phyloP scores from a whole-genome alignment of 1,140 invertebrate species.

The Bilobella aurantiaca region DNA sequence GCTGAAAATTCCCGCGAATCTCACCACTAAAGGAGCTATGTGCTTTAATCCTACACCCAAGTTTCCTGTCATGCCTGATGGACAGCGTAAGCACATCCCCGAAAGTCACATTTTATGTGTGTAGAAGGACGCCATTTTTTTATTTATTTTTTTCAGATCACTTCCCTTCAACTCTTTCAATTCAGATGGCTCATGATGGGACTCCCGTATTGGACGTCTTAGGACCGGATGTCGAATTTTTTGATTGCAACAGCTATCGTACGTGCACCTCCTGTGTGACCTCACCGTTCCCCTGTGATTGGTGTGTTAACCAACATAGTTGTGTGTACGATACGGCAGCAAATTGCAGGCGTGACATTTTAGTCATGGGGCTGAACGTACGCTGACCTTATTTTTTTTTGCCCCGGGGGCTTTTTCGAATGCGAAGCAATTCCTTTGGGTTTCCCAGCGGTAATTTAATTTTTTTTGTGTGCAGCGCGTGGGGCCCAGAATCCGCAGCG shows the following conservation, averaged over 20 bases:
- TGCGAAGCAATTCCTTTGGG: too few relatives aligned
- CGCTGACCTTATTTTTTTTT: too few relatives aligned
- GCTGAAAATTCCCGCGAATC: slow-evolving; percentile 76
- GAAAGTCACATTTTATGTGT: too few relatives aligned
- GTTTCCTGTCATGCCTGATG: slow-evolving; percentile 75
- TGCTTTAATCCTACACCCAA: slow-evolving; percentile 87
- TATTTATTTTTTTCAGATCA: slow-evolving; percentile 55
- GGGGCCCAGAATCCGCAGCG: slow-evolving; percentile 83
- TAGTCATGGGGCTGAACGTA: slow-evolving; percentile 83
- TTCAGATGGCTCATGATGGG: slow-evolving; percentile 57
- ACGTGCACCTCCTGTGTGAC: slow-evolving; percentile 90
- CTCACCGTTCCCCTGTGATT: slow-evolving; percentile 86
- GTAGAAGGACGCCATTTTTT: neutral
- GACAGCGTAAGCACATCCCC: slow-evolving; percentile 61
- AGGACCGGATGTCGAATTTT: slow-evolving; percentile 92
- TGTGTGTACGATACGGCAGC: slow-evolving; percentile 92
- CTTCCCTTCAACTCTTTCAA: slow-evolving; percentile 91
- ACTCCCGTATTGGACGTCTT: slow-evolving; percentile 79
- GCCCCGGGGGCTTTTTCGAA: too few relatives aligned
- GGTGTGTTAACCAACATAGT: slow-evolving; percentile 93
- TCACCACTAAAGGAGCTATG: slow-evolving; percentile 76
- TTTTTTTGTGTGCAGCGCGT: slow-evolving; percentile 50
- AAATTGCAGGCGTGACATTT: slow-evolving; percentile 86
- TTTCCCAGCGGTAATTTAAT: slow-evolving; percentile 39
- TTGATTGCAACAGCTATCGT: slow-evolving; percentile 90